Conservation (phyloP, 2,888 invertebrate species). For the Mythimna loreyi region DNA sequence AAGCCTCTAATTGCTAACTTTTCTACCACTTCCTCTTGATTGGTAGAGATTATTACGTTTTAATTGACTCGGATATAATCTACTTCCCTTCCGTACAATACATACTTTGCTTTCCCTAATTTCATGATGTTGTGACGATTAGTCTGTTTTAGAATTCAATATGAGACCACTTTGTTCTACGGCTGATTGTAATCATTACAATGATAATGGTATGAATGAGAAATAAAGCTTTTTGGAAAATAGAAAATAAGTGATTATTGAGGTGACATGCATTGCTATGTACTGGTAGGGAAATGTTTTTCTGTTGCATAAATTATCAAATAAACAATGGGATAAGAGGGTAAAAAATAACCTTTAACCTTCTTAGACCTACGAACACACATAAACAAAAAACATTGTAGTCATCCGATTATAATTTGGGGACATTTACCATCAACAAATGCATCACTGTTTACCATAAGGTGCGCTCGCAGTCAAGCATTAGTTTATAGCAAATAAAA, state of each 20-base stretch:
- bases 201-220: neutral
- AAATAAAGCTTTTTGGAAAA: neutral
- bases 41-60: conserved; percentile 9
- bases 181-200: conserved; percentile 3
- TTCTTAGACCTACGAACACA: too few relatives aligned
- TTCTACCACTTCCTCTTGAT: neutral
- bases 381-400: too few relatives aligned
- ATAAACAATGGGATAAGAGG: too few relatives aligned
- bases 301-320: too few relatives aligned
- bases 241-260: neutral
- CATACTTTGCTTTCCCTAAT: neutral
- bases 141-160: conserved; percentile 5
- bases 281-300: too few relatives aligned
- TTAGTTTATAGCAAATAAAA: too few relatives aligned
- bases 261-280: too few relatives aligned
- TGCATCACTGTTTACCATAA: too few relatives aligned
- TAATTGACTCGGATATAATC: conserved; percentile 12
- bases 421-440: too few relatives aligned
- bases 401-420: too few relatives aligned
- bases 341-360: too few relatives aligned
- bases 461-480: too few relatives aligned
- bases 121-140: neutral
- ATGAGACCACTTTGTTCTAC: neutral
- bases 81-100: neutral
- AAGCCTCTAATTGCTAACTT: neutral